These are phyloP conservation scores for Conomelus anceps DNA, from an alignment of 2,888 invertebrate species.

Conservation along the genomic window DNA sequence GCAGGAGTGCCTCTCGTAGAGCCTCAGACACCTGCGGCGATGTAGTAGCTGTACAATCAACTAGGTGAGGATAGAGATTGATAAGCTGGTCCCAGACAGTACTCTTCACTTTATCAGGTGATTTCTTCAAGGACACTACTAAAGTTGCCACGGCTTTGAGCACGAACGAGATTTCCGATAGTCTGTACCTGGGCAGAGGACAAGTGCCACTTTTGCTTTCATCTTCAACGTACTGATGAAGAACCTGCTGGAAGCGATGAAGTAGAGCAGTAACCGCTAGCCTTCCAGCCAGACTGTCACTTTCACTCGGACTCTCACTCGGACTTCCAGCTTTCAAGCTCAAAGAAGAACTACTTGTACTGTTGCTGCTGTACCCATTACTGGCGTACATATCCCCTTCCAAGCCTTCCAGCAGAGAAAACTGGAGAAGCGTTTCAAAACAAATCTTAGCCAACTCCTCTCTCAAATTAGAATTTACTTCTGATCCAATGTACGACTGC, in stretches of 20 bases:
- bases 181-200: constrained; percentile 79
- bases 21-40: constrained; percentile 74
- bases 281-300: constrained; percentile 55
- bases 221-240: constrained; percentile 79
- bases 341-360: background rate
- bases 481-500: constrained; percentile 25
- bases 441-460: constrained; percentile 96
- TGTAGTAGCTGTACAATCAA: constrained; percentile 70
- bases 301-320: constrained; percentile 11
- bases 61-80: constrained; percentile 81
- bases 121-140: constrained; percentile 85
- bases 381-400: constrained; percentile 39
- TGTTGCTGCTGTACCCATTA: background rate
- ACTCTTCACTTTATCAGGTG: constrained; percentile 82
- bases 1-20: constrained; percentile 74
- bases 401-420: constrained; percentile 75
- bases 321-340: background rate
- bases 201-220: constrained; percentile 77
- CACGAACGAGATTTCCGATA: constrained; percentile 94
- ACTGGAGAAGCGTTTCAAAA: constrained; percentile 91
- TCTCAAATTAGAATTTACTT: constrained; percentile 54
- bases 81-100: constrained; percentile 92
- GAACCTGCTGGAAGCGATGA: constrained; percentile 87
- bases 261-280: constrained; percentile 86
- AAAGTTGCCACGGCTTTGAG: constrained; percentile 89